A percentile compares a stretch with the other conserved stretches of the same genome.
These are phyloP conservation scores for Xiphorhynchus erythropygius DNA, from an alignment of 2,797 vertebrate species.

Conservation along the genomic window DNA sequence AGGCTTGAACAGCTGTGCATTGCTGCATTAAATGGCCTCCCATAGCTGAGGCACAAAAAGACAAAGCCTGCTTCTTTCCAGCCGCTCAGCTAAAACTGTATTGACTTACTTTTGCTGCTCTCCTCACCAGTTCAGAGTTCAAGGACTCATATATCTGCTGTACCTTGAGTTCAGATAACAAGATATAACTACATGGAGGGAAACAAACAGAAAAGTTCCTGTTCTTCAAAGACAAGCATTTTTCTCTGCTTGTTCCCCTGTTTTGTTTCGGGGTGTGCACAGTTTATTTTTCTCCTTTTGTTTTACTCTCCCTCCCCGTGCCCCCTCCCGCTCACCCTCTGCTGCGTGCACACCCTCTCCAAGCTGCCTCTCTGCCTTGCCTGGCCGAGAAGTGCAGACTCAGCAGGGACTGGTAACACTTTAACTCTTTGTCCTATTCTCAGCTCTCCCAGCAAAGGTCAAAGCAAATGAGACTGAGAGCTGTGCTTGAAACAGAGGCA, in stretches of 20 bases:
- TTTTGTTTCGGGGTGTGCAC: constrained; percentile 41
- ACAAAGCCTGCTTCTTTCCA: constrained; percentile 19
- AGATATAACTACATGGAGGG: not conserved
- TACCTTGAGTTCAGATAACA: constrained; percentile 45
- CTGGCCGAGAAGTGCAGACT: constrained; percentile 15
- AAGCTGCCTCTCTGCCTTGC: not conserved
- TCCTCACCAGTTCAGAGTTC: constrained; percentile 25
- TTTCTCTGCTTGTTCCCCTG: constrained; percentile 34
- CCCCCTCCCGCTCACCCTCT: not conserved
- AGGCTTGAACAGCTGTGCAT: constrained; percentile 30
- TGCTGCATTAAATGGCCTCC: constrained; percentile 8
- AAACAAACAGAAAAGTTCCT: constrained; percentile 16
- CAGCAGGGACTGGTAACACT: constrained; percentile 46
- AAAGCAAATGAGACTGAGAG: constrained; percentile 13
- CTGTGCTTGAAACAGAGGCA: not conserved
- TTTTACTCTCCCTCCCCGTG: not conserved
- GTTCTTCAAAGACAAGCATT: not conserved
- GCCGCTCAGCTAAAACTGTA: constrained; percentile 21
- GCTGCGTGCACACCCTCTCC: not conserved
- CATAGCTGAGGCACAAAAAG: constrained; percentile 3
- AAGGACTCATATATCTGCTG: constrained; percentile 6
- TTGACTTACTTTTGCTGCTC: constrained; percentile 13
- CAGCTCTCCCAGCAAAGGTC: constrained; percentile 50
- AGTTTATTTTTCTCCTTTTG: constrained; percentile 54
- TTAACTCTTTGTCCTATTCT: constrained; percentile 61